Evolutionary conservation across 2,797 vertebrate species (phyloP), one percentile per base, ranked within the genome.

Genomic region (Channa striata): DNA sequence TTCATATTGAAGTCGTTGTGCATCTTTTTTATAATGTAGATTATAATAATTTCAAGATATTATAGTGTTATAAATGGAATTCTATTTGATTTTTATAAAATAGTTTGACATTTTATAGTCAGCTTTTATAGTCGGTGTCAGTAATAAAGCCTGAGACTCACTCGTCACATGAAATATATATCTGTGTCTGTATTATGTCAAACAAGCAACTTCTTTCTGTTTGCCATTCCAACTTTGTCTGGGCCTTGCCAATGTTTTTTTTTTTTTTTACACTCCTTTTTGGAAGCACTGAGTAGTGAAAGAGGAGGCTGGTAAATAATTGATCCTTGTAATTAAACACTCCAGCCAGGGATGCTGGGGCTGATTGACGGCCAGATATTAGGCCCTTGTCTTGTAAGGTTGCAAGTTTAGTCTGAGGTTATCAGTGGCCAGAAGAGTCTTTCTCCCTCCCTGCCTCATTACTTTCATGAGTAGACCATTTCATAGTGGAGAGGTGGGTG

Each of bases 251-350:
- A 65, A 64, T 68, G 67, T 72, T 84, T 78, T 80, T 86, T 75
- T 83, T 78, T 83, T 59, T 78, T 68, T 84, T 92, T 83, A 87
- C 84, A 77, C 80, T 89, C 87, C 86, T 88, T 93, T 93, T 89
- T 91, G 80, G 89, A 84, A 83, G 89, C 82, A 78, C 81, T 77
- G 90, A 89, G 90, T 89, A 92, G 87, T 95, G 94, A 95, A 93
- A 95, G 93, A 94, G 82, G 90, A 94, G 89, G 93, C 92, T 91
- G 85, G 87, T 95, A 89, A 95, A 95, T 95, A 94, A 95, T 95
- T 94, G 89, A 95, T 95, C 88, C 79, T 91, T 93, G 94, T 94
- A 95, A 95, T 94, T 93, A 94, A 95, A 95, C 93, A 94, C 94
- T 91, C 92, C 85, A 90, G 91, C 92, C 91, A 93, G 92, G 93